Evolutionary conservation across 2,113 vertebrate genomes (phyloP).

Genomic region (Carlito syrichta): DNA sequence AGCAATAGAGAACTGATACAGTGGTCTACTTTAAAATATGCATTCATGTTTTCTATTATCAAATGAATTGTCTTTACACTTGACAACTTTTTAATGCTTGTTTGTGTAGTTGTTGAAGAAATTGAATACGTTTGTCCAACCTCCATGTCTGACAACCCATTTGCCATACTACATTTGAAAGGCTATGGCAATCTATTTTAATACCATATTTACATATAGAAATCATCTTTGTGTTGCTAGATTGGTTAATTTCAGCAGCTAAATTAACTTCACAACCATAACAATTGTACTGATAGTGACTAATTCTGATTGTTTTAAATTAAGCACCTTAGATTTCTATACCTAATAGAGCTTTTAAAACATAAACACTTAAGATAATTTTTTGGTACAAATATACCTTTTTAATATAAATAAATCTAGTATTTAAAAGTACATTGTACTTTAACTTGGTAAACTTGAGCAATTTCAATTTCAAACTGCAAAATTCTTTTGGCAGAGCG

Average conservation of each 20-base stretch:
- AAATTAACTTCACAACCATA: constrained; percentile 56
- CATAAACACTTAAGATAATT: neutral
- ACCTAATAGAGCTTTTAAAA: constrained; percentile 9
- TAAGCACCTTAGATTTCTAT: constrained; percentile 21
- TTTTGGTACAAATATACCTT: neutral
- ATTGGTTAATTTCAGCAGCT: constrained; percentile 66
- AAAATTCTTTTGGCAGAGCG: neutral
- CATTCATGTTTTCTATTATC: neutral
- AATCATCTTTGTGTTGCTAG: constrained; percentile 47
- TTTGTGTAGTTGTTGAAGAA: neutral
- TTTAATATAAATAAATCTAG: constrained; percentile 23
- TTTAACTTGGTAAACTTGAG: neutral
- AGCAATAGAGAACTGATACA: neutral
- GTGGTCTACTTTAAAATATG: constrained; percentile 1
- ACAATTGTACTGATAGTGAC: constrained; percentile 42
- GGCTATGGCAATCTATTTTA: constrained; percentile 55
- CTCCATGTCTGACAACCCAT: no score
- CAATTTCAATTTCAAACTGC: neutral
- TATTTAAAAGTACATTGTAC: neutral
- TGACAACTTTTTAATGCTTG: neutral
- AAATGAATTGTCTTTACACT: neutral
- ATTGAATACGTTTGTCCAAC: constrained; percentile 43
- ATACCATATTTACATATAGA: constrained; percentile 62
- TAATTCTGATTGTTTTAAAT: constrained; percentile 62
- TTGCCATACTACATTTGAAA: constrained; percentile 18